phyloP scores from a whole-genome alignment of 2,888 invertebrate genomes.

The Meliscaeva auricollis region DNA sequence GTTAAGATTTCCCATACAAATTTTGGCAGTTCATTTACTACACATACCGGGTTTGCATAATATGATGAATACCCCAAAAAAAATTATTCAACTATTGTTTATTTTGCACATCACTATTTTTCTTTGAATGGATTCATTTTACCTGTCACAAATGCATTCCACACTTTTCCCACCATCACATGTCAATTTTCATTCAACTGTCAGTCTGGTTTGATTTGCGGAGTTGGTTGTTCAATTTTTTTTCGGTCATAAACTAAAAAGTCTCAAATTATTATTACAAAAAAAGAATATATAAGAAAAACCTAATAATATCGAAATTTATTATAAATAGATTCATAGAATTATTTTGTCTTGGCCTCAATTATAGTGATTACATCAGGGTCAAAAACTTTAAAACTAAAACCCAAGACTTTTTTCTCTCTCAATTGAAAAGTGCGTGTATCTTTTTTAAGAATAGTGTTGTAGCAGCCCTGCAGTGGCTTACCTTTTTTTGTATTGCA shows the following conservation, averaged over 20 bases:
- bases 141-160: slow-evolving; percentile 18
- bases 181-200: slow-evolving; percentile 34
- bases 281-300: slow-evolving; percentile 16
- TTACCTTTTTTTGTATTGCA: not conserved
- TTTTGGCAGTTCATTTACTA: no score
- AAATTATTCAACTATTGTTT: no score
- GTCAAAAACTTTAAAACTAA: slow-evolving; percentile 2
- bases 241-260: slow-evolving; percentile 24
- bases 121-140: not conserved
- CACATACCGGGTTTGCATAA: no score
- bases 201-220: slow-evolving; percentile 48
- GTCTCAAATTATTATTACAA: not conserved
- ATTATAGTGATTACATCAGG: slow-evolving; percentile 17
- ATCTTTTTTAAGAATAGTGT: slow-evolving; percentile 34
- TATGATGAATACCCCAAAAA: no score
- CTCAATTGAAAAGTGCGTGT: slow-evolving; percentile 49
- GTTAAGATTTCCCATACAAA: no score
- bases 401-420: slow-evolving; percentile 2
- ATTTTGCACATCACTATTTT: not conserved
- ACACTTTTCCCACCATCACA: slow-evolving; percentile 31
- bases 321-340: slow-evolving; percentile 5
- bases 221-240: slow-evolving; percentile 51
- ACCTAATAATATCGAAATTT: slow-evolving; percentile 3
- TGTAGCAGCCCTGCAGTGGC: not conserved
- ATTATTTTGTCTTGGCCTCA: not conserved